Evolutionary conservation across 1,140 invertebrate species (phyloP), one percentile per base, ranked within the genome.

Genomic region (Heterodera schachtii): DNA sequence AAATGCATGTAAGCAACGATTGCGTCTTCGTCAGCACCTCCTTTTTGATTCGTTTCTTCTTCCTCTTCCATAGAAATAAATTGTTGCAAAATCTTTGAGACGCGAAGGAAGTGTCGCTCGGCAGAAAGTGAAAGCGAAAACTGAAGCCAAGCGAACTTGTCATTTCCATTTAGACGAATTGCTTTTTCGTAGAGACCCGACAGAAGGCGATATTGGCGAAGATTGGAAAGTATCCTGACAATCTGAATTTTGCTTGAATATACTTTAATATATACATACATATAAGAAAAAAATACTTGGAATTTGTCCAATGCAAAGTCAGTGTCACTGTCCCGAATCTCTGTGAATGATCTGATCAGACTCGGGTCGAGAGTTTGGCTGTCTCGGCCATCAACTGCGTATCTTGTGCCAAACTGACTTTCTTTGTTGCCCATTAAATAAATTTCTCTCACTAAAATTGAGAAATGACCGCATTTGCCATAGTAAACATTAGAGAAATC

Each of bases 1-100:
- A 84, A 46, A 21, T 83, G 71, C 85, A 88, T 82, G 46, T 87
- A 82, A 73, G 85, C 73, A 46, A 80, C 57, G 19, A 83, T 69
- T 21, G 46, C 9, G 60, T 82, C 74, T 43, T 82, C 80, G 21
- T 80, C 70, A 60, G 21, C 47, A 21, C 9, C 66, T 13, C 9
- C 66, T 13, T 49, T 57, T 16, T 19, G n/a, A 11, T 41, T 41
- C 41, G 47, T 47, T 41, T 81, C 60, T 31, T 31, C 31, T 31
- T 31, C 31, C 31, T 31, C 31, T 41, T 11, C 19, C 70, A 44
- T 16, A 9, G 43, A 76, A 67, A 81, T 81, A 16, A 57, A 85
- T n/a, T 86, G 86, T 64, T 79, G 66, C 13, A 86, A 70, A 21
- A 82, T 79, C 71, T 82, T 87, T 31, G 78, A 78, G 41, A 86